These are phyloP conservation scores for Calliphora vomitoria DNA, from an alignment of 2,888 invertebrate species.

Conservation along the genomic window DNA sequence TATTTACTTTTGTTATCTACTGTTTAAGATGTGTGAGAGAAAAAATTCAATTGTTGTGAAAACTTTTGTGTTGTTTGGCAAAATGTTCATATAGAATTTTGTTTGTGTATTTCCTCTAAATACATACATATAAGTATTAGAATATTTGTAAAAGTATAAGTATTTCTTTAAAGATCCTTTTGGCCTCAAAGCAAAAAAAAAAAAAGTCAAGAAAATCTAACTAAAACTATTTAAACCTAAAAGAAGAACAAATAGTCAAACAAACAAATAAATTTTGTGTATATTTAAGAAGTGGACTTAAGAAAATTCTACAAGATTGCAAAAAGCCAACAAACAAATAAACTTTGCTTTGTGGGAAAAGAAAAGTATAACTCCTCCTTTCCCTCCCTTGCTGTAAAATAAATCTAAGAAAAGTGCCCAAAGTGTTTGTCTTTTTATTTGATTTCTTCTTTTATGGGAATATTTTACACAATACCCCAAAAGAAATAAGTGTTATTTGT, in stretches of 20 bases:
- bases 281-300: slow-evolving; percentile 41
- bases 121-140: not conserved
- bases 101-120: not conserved
- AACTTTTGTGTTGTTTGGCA: not conserved
- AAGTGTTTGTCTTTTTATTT: slow-evolving; percentile 18
- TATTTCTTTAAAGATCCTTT: slow-evolving; percentile 9
- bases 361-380: too few relatives aligned
- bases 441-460: not conserved
- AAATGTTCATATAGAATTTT: not conserved
- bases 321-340: slow-evolving; percentile 30
- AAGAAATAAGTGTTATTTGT: not conserved
- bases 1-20: not conserved
- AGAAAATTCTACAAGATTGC: slow-evolving; percentile 23
- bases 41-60: not conserved
- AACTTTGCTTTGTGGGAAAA: not conserved
- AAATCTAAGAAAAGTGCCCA: slow-evolving; percentile 6
- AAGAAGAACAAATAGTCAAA: slow-evolving; percentile 11
- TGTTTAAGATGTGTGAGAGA: not conserved
- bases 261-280: slow-evolving; percentile 1
- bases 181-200: slow-evolving; percentile 12
- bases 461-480: not conserved
- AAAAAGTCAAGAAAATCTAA: not conserved
- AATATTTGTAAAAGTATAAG: not conserved
- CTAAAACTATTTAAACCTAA: slow-evolving; percentile 26
- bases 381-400: not conserved